Conservation (phyloP, 2,888 invertebrate genomes). For the Netelia inedita region DNA sequence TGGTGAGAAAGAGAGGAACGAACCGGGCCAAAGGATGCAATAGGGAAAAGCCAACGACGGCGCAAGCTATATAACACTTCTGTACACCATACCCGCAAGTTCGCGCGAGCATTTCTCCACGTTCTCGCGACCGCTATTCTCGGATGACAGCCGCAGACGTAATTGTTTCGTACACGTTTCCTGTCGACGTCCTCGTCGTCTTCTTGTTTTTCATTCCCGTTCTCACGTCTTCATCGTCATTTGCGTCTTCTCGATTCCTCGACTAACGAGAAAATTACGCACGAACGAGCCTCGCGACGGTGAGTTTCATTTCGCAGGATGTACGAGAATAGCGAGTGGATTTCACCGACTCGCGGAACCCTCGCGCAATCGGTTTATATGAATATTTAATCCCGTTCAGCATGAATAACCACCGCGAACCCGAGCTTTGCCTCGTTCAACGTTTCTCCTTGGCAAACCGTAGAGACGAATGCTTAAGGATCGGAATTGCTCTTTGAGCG, state of each 20-base stretch:
- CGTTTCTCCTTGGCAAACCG: slow-evolving; percentile 5
- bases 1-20: slow-evolving; percentile 4
- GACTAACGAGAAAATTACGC: slow-evolving; percentile 48
- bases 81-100: slow-evolving; percentile 42
- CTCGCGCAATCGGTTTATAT: slow-evolving; percentile 37
- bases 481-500: slow-evolving; percentile 4
- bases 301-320: slow-evolving; percentile 1
- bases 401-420: slow-evolving; percentile 25
- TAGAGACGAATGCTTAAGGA: slow-evolving; percentile 2
- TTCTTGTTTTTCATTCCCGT: neutral
- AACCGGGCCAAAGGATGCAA: slow-evolving; percentile 29
- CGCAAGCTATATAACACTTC: slow-evolving; percentile 7
- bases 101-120: slow-evolving; percentile 29
- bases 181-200: slow-evolving; percentile 40
- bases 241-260: slow-evolving; percentile 46
- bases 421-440: neutral
- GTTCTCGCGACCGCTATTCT: slow-evolving; percentile 43
- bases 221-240: slow-evolving; percentile 44
- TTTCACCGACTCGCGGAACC: neutral
- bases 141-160: slow-evolving; percentile 39
- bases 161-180: slow-evolving; percentile 66
- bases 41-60: slow-evolving; percentile 35
- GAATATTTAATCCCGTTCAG: slow-evolving; percentile 50
- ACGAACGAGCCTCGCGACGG: slow-evolving; percentile 7
- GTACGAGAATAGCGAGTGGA: neutral